Evolutionary conservation across 2,113 vertebrate species (phyloP).

Genomic region (Tyrannus savana): DNA sequence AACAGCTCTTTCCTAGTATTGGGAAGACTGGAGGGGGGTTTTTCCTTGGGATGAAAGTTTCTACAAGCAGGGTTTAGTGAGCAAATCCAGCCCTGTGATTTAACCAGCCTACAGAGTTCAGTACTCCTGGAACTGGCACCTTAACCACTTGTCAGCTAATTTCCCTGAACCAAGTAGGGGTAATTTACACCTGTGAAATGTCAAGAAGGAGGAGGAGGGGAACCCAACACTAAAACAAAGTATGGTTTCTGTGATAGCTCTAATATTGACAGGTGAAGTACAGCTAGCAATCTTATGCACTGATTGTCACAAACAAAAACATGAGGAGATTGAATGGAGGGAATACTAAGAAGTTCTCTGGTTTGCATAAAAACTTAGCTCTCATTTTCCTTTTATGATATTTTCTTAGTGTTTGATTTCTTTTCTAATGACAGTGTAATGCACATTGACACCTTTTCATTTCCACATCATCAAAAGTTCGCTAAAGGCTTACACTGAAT

Average conservation of each 20-base stretch:
- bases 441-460: constrained; percentile 37
- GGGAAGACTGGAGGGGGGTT: fast-evolving
- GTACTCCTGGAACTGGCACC: not conserved
- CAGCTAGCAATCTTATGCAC: not conserved
- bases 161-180: not conserved
- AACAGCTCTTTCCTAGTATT: not conserved
- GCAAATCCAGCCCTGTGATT: not conserved
- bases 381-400: not conserved
- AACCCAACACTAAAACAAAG: not conserved
- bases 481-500: constrained; percentile 41
- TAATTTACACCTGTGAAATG: not conserved
- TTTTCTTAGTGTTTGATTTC: constrained; percentile 7
- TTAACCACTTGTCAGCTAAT: not conserved
- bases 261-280: not conserved
- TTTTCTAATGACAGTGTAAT: not conserved
- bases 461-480: constrained; percentile 17
- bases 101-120: not conserved
- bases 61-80: not conserved
- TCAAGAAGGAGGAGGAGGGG: not conserved
- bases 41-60: not conserved
- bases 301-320: not conserved
- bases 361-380: not conserved
- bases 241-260: not conserved
- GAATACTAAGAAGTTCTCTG: not conserved
- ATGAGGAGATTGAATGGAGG: not conserved